Conservation (phyloP, 2,113 vertebrate species). For the Ceyx melanurus region DNA sequence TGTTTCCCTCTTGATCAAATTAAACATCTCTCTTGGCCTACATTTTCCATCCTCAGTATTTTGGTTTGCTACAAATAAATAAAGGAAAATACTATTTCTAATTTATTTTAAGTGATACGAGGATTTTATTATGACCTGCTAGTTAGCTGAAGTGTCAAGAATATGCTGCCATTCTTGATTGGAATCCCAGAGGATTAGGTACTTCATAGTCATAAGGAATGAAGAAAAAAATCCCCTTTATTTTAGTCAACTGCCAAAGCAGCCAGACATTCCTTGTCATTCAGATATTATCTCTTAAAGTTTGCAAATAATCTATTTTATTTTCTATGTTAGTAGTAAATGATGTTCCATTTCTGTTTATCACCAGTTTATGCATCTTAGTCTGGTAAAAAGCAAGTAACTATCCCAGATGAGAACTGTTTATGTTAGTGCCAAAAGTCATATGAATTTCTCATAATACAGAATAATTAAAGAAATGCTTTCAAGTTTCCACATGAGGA, state of each 20-base stretch:
- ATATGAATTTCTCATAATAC: background rate
- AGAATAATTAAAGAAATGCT: background rate
- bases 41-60: background rate
- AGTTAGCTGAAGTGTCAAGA: background rate
- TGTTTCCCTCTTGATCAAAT: conserved; percentile 11
- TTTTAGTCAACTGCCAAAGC: background rate
- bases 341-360: background rate
- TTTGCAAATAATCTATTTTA: background rate
- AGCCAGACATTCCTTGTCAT: background rate
- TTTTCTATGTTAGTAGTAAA: background rate
- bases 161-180: background rate
- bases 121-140: background rate
- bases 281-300: background rate
- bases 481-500: conserved; percentile 2
- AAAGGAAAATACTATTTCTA: background rate
- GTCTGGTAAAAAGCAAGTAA: background rate
- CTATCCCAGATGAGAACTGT: background rate
- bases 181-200: background rate
- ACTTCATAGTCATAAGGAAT: background rate
- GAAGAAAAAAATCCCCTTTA: background rate
- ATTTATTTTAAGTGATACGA: background rate
- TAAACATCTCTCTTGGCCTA: background rate
- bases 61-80: conserved; percentile 7
- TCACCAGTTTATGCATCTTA: background rate
- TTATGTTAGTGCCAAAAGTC: background rate